Conservation (phyloP, 2,888 invertebrate species). For the Heliconius aoede region DNA sequence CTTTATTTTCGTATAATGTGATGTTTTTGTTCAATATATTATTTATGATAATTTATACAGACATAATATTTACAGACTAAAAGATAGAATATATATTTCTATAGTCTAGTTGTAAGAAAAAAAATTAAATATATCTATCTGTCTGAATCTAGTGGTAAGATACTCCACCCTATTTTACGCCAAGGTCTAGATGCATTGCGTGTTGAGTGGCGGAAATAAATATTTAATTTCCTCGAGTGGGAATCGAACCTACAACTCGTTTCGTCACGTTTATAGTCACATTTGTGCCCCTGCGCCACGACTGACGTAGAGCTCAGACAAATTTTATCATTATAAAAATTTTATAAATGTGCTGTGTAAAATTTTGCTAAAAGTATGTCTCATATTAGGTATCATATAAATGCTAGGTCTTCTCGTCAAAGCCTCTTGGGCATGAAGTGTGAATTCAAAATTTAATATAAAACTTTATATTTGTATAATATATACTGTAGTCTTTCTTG, state of each 20-base stretch:
- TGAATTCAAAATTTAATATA: conserved; percentile 8
- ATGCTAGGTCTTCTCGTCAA: neutral
- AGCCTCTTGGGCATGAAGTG: neutral
- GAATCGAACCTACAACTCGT: too few relatives aligned
- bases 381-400: neutral
- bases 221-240: too few relatives aligned
- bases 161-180: too few relatives aligned
- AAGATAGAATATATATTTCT: neutral
- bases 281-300: too few relatives aligned
- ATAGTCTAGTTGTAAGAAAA: too few relatives aligned
- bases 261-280: too few relatives aligned
- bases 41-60: neutral
- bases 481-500: neutral
- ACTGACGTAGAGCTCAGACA: too few relatives aligned
- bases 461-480: neutral
- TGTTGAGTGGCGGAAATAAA: too few relatives aligned
- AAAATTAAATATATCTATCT: too few relatives aligned
- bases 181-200: too few relatives aligned
- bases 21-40: neutral
- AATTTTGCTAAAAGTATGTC: neutral
- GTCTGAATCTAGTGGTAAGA: too few relatives aligned
- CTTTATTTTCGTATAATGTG: neutral
- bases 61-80: neutral
- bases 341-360: neutral
- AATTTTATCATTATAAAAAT: neutral